Percentiles rank a stretch among this genome's conserved stretches.
phyloP scores from a whole-genome alignment of 1,140 invertebrate genomes.

The Drosophila kikkawai region DNA sequence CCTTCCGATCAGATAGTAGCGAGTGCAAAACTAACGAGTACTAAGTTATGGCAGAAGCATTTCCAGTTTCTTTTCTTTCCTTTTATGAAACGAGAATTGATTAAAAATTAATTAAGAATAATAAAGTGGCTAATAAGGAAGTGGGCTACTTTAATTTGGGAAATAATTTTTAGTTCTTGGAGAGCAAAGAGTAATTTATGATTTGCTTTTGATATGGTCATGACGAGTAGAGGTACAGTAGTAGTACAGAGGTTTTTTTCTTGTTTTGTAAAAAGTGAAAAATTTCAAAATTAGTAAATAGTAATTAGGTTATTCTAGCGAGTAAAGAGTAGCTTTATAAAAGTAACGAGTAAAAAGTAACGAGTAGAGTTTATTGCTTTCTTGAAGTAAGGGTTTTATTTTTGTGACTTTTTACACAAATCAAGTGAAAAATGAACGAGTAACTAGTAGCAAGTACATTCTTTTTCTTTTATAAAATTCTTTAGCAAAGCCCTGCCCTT shows the following conservation, averaged over 20 bases:
- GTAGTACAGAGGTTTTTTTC: background rate
- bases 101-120: background rate
- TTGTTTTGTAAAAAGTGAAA: background rate
- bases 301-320: too few species aligned
- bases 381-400: too few species aligned
- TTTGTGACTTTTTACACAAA: too few species aligned
- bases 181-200: background rate
- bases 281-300: background rate
- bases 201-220: too few species aligned
- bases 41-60: background rate
- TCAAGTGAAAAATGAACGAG: too few species aligned
- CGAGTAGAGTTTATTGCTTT: background rate
- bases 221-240: background rate
- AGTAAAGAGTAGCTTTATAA: background rate
- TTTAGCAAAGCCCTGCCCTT: background rate
- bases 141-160: background rate
- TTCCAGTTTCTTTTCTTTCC: background rate
- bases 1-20: conserved; percentile 29
- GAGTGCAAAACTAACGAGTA: conserved; percentile 42
- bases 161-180: background rate
- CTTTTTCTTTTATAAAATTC: background rate
- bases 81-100: background rate
- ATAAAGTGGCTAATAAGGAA: conserved; percentile 1
- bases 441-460: too few species aligned
- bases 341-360: background rate